phyloP scores from a whole-genome alignment of 2,113 vertebrate species.

The Phalacrocorax brasilianus region DNA sequence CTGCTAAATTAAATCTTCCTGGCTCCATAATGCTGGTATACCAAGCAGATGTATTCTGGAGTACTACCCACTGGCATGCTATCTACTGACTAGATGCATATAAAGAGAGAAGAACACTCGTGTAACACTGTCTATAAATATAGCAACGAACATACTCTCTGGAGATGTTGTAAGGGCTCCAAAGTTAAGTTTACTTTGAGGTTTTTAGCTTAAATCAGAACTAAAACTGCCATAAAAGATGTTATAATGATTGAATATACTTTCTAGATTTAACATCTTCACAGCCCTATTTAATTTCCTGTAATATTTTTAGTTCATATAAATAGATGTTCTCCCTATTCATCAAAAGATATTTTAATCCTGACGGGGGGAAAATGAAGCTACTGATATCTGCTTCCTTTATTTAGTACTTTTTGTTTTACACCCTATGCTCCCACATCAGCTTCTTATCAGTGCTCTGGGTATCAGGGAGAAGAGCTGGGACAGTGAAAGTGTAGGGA shows the following conservation, averaged over 20 bases:
- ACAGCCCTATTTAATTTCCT: slow-evolving; percentile 59
- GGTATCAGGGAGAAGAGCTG: not conserved
- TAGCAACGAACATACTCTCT: not conserved
- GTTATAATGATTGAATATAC: slow-evolving; percentile 40
- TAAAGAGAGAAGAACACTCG: slow-evolving; percentile 12
- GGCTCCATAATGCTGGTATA: not conserved
- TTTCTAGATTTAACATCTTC: slow-evolving; percentile 49
- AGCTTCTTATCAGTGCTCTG: not conserved
- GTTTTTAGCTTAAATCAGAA: slow-evolving; percentile 38
- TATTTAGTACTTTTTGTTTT: not conserved
- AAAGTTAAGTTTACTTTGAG: slow-evolving; percentile 46
- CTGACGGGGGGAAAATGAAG: not conserved
- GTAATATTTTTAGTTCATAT: slow-evolving; percentile 53
- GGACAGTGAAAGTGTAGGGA: not conserved
- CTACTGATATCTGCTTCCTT: slow-evolving; percentile 23
- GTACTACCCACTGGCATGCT: slow-evolving; percentile 4
- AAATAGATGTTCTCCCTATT: slow-evolving; percentile 53
- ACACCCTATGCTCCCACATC: not conserved
- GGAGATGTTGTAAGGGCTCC: not conserved
- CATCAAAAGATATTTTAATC: slow-evolving; percentile 56
- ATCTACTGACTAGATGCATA: not conserved
- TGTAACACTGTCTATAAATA: slow-evolving; percentile 18
- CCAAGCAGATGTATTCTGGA: slow-evolving; percentile 8
- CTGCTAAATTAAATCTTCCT: slow-evolving; percentile 16
- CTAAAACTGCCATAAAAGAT: not conserved